Conservation (phyloP, 2,888 invertebrate genomes). For the Homarus gammarus region DNA sequence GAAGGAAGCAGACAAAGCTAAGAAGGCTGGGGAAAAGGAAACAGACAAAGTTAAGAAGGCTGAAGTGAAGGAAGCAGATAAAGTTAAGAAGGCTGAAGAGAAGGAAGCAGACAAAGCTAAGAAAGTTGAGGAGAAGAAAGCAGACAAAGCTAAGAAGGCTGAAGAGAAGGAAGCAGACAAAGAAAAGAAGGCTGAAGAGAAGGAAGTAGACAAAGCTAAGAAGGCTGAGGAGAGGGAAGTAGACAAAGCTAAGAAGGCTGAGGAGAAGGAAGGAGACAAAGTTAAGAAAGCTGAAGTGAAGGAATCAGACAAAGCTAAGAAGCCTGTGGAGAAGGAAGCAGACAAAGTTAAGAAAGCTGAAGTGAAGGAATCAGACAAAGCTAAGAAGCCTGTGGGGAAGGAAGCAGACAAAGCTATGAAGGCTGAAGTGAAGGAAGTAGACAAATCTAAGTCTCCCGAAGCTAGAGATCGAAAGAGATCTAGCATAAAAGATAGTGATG, state of each 20-base stretch:
- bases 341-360: not conserved
- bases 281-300: conserved; percentile 9
- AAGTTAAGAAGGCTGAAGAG: not conserved
- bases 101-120: not conserved
- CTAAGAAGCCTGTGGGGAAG: not conserved
- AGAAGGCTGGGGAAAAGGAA: not conserved
- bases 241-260: too few relatives aligned
- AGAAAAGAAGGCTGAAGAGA: too few relatives aligned
- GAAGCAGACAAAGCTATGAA: not conserved
- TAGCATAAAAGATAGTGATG: conserved; percentile 26
- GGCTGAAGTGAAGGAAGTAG: not conserved
- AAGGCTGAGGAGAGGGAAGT: too few relatives aligned
- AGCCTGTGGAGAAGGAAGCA: not conserved
- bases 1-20: not conserved
- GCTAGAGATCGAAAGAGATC: conserved; percentile 18
- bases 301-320: not conserved
- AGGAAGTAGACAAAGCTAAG: too few relatives aligned
- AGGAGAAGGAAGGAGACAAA: conserved; percentile 74
- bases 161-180: conserved; percentile 74
- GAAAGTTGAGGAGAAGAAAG: not conserved
- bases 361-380: not conserved
- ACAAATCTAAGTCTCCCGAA: not conserved
- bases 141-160: conserved; percentile 19
- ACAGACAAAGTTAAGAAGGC: not conserved
- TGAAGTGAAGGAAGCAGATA: not conserved